phyloP scores from a whole-genome alignment of 1,140 invertebrate species.

The Bombus difficillimus region DNA sequence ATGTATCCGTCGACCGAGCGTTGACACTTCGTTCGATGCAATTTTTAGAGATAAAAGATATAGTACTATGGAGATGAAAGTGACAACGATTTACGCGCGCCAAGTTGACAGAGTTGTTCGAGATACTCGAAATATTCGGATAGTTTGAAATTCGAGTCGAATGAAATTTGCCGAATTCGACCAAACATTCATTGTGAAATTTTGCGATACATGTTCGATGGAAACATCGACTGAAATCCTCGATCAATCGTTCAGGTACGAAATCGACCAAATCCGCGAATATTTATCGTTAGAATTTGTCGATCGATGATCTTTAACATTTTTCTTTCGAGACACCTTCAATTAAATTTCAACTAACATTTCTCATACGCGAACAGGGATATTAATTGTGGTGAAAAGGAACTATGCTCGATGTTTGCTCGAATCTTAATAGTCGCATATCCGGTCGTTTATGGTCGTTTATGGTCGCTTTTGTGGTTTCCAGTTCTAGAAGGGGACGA shows the following conservation, averaged over 20 bases:
- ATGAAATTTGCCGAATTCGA: background rate
- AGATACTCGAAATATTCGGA: conserved; percentile 1
- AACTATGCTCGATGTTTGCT: background rate
- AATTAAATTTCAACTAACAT: background rate
- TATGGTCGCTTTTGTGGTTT: background rate
- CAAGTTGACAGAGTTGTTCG: background rate
- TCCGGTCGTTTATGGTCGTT: background rate
- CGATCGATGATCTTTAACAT: too few species aligned
- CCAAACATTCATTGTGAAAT: background rate
- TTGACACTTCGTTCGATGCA: background rate
- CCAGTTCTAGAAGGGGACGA: background rate
- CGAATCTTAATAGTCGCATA: background rate
- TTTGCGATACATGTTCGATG: background rate
- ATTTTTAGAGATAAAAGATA: background rate
- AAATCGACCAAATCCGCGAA: too few species aligned
- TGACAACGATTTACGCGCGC: background rate
- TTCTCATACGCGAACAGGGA: background rate
- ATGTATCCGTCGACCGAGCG: background rate
- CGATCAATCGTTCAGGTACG: too few species aligned
- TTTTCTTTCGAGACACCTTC: too few species aligned
- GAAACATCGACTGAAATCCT: too few species aligned
- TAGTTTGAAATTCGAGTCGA: background rate
- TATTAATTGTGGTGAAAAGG: background rate
- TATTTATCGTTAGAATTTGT: too few species aligned
- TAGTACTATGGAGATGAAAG: background rate